Base-by-base conservation (phyloP, 2,113 vertebrate genomes). In the Amphiprion percula region DNA sequence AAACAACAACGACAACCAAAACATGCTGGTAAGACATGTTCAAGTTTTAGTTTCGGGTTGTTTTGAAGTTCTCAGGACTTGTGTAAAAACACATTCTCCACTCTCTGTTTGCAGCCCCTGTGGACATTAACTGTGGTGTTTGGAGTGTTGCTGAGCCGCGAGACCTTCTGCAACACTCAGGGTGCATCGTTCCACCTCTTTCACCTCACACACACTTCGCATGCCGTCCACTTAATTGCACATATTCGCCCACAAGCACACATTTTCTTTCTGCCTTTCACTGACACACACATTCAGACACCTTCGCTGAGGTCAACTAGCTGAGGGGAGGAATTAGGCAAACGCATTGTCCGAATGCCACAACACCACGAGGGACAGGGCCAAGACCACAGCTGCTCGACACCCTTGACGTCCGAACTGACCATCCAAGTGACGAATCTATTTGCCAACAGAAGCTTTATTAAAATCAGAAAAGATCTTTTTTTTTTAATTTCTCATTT, bases 311-410 rank as follows among this genome's bases (percentile, higher is more conserved):
- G 82, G 80, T 78, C 86, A 87, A 66, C 37, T 50, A 59, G 66
- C 75, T 66, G 10, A 63, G 71, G 79, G 91, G 68, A 73, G 56
- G 33, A 68, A 85, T 86, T 86, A 83, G 52, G 84, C 59, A 84
- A 86, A 88, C 61, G 26, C 55, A 62, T 68, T 69, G 26, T 21
- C 41, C 64, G 44, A 72, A 66, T 66, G 44, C 68, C 52, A 44
- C 16, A 39, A 65, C 58, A 55, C 68, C 80, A 55, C 59, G 58
- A 4, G n/a, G 33, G 73, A 73, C 69, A 68, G n/a, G 62, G 41
- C 63, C 52, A 69, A 59, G 65, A 74, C 69, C 15, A 24, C 82
- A 79, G 77, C 74, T 74, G 64, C 61, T 79, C 17, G 68, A 64
- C 21, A 85, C 81, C 74, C 83, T 80, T 89, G 41, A 73, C 47